Base-by-base conservation (phyloP, 2,888 invertebrate species). In the Latheticus oryzae region DNA sequence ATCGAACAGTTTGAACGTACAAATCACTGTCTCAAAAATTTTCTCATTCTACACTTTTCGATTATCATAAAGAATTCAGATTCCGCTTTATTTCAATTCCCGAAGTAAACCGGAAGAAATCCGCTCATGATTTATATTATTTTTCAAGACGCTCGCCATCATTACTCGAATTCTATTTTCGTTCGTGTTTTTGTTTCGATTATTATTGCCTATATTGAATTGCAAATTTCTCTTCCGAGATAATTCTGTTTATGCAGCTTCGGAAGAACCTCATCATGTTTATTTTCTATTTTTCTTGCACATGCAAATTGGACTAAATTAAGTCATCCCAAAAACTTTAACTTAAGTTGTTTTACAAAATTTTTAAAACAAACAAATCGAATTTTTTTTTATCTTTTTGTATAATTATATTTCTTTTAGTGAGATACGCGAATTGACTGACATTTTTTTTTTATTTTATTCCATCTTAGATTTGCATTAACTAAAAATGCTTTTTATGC, bases 91-190 rank as follows among this genome's bases (percentile, higher is more conserved):
- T 59, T 59, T 58, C 61, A 58, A 60, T 64, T 62, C 57, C 61
- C 58, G 57, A 54, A 64, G 55, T 54, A 61, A 56, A 50, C 57
- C 42, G 58, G 48, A 58, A 53, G 60, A 63, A 63, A 57, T 40
- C 58, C 51, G 50, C 43, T 61, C 57, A 35, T 43, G 54, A 54
- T 60, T 60, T 57, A 60, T 60, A 48, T 58, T 53, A 48, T 57
- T 48, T 51, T 51, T 33, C 42, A 30, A 51, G 51, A 40, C 40
- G 51, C 23, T 23, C 38, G 19, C 28, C 32, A 23, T 52, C 42
- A 52, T 40, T 52, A 52, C 32, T 33, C 52, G 21, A 30, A 21
- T 40, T 51, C 13, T 21, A 19, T 51, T 28, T 50, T 21, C 24
- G 8, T 9, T 37, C 26, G 26, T 52, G 30, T 45, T 40, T 53